These are phyloP conservation scores for Synanthedon vespiformis DNA, from an alignment of 2,888 invertebrate species.

Conservation along the genomic window DNA sequence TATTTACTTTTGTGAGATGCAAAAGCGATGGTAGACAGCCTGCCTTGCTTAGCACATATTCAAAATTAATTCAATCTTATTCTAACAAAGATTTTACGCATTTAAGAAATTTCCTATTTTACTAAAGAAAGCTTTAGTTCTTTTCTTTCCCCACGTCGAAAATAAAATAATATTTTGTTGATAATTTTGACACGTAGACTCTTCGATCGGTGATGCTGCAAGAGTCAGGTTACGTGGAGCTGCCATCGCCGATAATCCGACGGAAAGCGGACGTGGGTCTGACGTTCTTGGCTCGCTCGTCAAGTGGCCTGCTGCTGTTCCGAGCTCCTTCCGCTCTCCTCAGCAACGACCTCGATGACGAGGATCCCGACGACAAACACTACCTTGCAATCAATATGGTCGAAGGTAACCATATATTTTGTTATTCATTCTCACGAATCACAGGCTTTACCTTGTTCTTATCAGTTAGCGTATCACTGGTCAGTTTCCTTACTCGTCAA, in stretches of 20 bases:
- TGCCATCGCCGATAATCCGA: conserved; percentile 76
- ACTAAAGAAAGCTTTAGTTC: no score
- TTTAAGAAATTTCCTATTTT: no score
- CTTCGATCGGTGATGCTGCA: conserved; percentile 80
- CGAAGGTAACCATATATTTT: conserved; percentile 23
- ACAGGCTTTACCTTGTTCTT: no score
- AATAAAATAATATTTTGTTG: no score
- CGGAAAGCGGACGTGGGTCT: conserved; percentile 80
- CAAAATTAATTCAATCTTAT: no score
- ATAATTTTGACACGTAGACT: conserved; percentile 38
- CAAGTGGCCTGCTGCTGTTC: conserved; percentile 77
- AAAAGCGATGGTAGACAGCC: no score
- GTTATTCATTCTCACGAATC: no score
- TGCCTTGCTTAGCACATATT: no score
- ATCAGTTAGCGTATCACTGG: no score
- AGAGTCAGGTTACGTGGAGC: conserved; percentile 83
- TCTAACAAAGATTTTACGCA: no score
- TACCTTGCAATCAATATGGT: conserved; percentile 38
- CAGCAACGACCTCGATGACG: conserved; percentile 35
- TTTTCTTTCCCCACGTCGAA: no score
- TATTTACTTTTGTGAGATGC: not conserved
- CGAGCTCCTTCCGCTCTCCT: conserved; percentile 62
- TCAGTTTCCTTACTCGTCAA: no score
- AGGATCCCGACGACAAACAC: conserved; percentile 38
- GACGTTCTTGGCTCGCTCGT: conserved; percentile 78